These are phyloP conservation scores for Arctocebus calabarensis DNA, from an alignment of 2,797 vertebrate genomes.

Conservation along the genomic window DNA sequence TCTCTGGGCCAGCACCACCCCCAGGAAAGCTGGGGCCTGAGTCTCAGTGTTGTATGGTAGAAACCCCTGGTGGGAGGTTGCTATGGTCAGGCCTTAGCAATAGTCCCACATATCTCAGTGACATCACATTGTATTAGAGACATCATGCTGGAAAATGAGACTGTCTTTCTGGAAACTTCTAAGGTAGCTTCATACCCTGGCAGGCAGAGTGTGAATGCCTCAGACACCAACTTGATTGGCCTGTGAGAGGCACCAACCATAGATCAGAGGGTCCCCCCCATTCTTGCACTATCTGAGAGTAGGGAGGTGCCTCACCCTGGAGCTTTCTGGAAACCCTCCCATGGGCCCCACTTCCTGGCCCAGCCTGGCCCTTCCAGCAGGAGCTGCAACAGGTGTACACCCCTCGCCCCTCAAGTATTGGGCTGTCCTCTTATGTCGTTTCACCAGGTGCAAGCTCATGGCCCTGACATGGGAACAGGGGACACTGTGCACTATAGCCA, in stretches of 20 bases:
- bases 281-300: too few species aligned
- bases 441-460: too few species aligned
- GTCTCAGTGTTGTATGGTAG: fast-evolving
- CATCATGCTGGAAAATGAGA: too few species aligned
- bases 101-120: neutral
- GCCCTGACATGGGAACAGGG: too few species aligned
- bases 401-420: too few species aligned
- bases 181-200: neutral
- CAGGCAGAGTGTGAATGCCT: neutral
- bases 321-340: neutral
- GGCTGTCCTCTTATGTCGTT: too few species aligned
- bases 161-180: neutral
- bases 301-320: neutral
- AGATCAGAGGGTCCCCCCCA: neutral
- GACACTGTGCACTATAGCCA: neutral
- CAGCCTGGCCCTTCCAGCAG: neutral
- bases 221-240: neutral
- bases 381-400: neutral
- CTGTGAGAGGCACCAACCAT: too few species aligned
- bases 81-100: neutral
- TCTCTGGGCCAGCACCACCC: neutral
- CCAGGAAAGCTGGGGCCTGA: neutral
- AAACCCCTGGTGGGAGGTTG: neutral
- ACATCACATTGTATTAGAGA: fast-evolving
- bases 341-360: neutral